Conservation (phyloP, 1,140 invertebrate species). For the Meloidogyne chitwoodi region DNA sequence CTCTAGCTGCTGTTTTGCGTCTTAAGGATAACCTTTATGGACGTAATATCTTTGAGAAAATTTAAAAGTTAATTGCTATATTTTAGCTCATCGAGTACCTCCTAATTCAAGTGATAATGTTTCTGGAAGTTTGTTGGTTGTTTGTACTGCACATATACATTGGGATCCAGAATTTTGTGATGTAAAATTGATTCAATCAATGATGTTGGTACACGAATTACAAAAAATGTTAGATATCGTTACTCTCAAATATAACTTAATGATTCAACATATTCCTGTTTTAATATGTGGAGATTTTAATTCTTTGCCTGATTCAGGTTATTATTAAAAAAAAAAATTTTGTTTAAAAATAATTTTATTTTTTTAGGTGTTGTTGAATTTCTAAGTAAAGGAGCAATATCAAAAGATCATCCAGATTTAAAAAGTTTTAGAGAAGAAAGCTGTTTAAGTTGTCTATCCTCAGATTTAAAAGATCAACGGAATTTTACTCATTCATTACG, state of each 20-base stretch:
- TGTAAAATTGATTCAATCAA: conserved; percentile 98
- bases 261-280: conserved; percentile 74
- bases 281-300: conserved; percentile 97
- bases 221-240: conserved; percentile 56
- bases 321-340: not conserved
- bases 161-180: conserved; percentile 99
- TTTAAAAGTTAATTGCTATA: conserved; percentile 72
- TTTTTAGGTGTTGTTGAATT: conserved; percentile 86
- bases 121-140: conserved; percentile 76
- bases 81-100: conserved; percentile 57
- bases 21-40: conserved; percentile 58
- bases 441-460: conserved; percentile 70
- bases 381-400: conserved; percentile 79
- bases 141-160: conserved; percentile 97
- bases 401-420: conserved; percentile 86
- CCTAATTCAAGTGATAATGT: conserved; percentile 33
- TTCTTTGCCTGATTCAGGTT: conserved; percentile 91
- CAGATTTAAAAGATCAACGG: conserved; percentile 34
- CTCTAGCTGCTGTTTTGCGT: conserved; percentile 73
- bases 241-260: conserved; percentile 18
- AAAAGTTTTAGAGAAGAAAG: conserved; percentile 85
- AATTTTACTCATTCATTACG: conserved; percentile 79
- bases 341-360: not conserved
- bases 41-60: conserved; percentile 67
- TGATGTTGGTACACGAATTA: conserved; percentile 93